phyloP scores from a whole-genome alignment of 2,888 invertebrate species.

The Drosophila siamana region DNA sequence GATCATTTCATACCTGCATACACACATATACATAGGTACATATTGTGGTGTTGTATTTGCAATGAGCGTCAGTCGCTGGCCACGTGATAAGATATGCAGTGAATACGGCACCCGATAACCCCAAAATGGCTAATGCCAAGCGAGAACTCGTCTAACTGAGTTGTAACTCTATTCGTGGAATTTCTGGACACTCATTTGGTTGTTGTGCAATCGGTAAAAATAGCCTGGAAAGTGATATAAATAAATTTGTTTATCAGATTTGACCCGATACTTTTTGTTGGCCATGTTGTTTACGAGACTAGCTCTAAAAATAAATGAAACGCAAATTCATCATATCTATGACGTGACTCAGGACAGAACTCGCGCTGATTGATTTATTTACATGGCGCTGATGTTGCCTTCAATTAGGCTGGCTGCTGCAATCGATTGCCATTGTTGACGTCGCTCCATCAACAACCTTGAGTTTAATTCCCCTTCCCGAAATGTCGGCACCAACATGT shows the following conservation, averaged over 20 bases:
- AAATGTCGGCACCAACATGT: slow-evolving; percentile 37
- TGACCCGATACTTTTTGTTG: slow-evolving; percentile 10
- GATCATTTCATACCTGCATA: slow-evolving; percentile 15
- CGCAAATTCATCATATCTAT: slow-evolving; percentile 64
- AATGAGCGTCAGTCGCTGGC: slow-evolving; percentile 23
- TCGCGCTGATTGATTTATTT: slow-evolving; percentile 71
- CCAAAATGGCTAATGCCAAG: background rate
- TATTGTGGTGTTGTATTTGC: slow-evolving; percentile 21
- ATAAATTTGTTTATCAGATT: slow-evolving; percentile 41
- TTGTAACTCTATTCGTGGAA: slow-evolving; percentile 38
- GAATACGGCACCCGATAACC: slow-evolving; percentile 5
- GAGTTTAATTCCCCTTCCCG: slow-evolving; percentile 2
- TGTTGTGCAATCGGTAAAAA: slow-evolving; percentile 48
- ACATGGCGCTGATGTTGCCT: slow-evolving; percentile 29
- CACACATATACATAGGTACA: slow-evolving; percentile 8
- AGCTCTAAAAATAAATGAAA: slow-evolving; percentile 40
- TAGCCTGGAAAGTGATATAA: slow-evolving; percentile 37
- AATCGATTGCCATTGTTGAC: slow-evolving; percentile 16
- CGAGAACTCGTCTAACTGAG: background rate
- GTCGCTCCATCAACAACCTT: slow-evolving; percentile 32
- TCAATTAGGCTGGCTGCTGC: slow-evolving; percentile 3
- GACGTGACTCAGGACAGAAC: slow-evolving; percentile 8
- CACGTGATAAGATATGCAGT: slow-evolving; percentile 55
- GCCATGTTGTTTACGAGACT: slow-evolving; percentile 28
- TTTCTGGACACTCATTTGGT: slow-evolving; percentile 8